Conservation (phyloP, 1,140 invertebrate species). For the Palaemon carinicauda region DNA sequence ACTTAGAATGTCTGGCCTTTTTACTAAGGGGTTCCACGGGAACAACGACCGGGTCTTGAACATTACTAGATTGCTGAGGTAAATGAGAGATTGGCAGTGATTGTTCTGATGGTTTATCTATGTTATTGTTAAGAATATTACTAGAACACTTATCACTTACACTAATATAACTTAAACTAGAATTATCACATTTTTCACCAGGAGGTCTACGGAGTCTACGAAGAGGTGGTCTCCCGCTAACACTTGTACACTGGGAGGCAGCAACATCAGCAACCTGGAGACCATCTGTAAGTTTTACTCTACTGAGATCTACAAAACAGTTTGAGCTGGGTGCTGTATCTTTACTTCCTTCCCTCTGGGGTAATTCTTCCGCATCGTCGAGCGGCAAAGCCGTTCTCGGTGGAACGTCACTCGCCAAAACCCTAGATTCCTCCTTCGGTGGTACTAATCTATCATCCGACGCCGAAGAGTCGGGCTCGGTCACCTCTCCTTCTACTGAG, state of each 20-base stretch:
- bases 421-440: constrained; percentile 21
- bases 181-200: constrained; percentile 58
- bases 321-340: constrained; percentile 45
- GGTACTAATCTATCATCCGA: not conserved
- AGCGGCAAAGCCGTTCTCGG: not conserved
- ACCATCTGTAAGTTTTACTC: constrained; percentile 33
- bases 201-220: constrained; percentile 46
- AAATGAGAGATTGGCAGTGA: constrained; percentile 58
- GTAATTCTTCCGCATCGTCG: not conserved
- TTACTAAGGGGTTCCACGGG: constrained; percentile 23
- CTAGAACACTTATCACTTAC: constrained; percentile 57
- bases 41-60: constrained; percentile 33
- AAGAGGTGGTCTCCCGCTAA: constrained; percentile 33
- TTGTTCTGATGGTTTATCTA: constrained; percentile 43
- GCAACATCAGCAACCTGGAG: constrained; percentile 20
- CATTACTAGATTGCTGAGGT: constrained; percentile 57
- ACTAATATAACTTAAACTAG: constrained; percentile 58
- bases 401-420: constrained; percentile 23
- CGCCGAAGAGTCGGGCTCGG: constrained; percentile 7
- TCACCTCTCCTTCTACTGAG: constrained; percentile 21
- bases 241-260: constrained; percentile 16
- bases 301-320: constrained; percentile 52
- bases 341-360: not conserved
- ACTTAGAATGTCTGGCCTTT: constrained; percentile 36
- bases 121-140: constrained; percentile 55